These are phyloP conservation scores for Brachypterus glaber DNA, from an alignment of 2,888 invertebrate species.

Conservation along the genomic window DNA sequence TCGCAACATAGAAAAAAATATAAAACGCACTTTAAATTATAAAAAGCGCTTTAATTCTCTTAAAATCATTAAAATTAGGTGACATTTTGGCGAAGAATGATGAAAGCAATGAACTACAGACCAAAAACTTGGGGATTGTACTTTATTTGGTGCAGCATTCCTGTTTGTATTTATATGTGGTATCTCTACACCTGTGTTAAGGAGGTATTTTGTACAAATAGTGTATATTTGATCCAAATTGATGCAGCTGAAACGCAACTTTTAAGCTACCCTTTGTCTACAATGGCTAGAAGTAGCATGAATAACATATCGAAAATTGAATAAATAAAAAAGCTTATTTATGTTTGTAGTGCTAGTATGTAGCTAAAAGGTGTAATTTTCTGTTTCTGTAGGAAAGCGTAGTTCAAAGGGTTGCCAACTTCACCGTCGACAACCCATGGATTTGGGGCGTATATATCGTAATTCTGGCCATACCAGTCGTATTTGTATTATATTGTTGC, in stretches of 20 bases:
- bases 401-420: slow-evolving; percentile 63
- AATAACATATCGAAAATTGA: not conserved
- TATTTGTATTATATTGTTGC: slow-evolving; percentile 72
- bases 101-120: slow-evolving; percentile 65
- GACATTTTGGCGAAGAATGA: slow-evolving; percentile 64
- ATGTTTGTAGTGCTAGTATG: not conserved
- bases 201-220: slow-evolving; percentile 49
- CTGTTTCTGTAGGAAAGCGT: slow-evolving; percentile 59
- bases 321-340: not conserved
- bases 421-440: slow-evolving; percentile 81
- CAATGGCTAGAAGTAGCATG: too few species aligned
- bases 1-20: too few species aligned
- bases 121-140: slow-evolving; percentile 77
- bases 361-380: slow-evolving; percentile 12
- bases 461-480: slow-evolving; percentile 67
- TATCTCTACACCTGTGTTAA: slow-evolving; percentile 55
- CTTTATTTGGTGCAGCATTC: slow-evolving; percentile 65
- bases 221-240: not conserved
- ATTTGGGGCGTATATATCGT: slow-evolving; percentile 81
- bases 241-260: not conserved
- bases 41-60: not conserved
- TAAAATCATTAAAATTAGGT: slow-evolving; percentile 25
- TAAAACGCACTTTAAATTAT: too few species aligned
- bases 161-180: slow-evolving; percentile 57
- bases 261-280: not conserved